phyloP scores from a whole-genome alignment of 2,888 invertebrate genomes.

The Caenorhabditis sp. region DNA sequence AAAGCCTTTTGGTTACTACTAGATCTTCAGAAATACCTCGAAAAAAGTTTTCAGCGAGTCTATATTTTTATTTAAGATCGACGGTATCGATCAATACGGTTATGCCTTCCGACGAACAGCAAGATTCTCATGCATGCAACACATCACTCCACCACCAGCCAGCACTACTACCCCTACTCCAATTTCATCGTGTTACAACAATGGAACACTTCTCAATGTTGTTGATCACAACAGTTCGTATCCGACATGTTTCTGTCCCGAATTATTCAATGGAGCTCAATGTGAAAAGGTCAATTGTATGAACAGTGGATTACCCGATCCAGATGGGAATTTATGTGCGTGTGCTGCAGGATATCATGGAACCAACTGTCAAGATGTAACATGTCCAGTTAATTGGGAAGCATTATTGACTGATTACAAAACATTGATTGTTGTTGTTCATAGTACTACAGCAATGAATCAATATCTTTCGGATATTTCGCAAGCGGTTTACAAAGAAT shows the following conservation, averaged over 20 bases:
- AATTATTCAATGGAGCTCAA: conserved; percentile 49
- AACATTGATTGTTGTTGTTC: conserved; percentile 51
- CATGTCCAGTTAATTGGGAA: conserved; percentile 51
- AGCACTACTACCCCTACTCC: conserved; percentile 35
- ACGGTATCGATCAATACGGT: conserved; percentile 56
- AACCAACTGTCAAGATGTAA: conserved; percentile 56
- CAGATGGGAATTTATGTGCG: conserved; percentile 41
- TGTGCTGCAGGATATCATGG: conserved; percentile 52
- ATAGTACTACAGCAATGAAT: conserved; percentile 44
- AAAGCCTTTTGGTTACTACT: no score
- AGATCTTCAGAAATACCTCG: no score
- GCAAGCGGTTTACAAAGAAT: conserved; percentile 31
- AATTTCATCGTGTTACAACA: conserved; percentile 35
- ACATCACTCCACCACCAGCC: conserved; percentile 30
- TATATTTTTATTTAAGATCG: no score
- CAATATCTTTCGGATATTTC: conserved; percentile 30
- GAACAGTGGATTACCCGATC: conserved; percentile 55
- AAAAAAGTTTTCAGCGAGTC: no score
- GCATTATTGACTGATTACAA: conserved; percentile 51
- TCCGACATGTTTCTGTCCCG: conserved; percentile 55
- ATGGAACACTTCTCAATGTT: conserved; percentile 40
- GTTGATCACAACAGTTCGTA: conserved; percentile 7
- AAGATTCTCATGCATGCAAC: conserved; percentile 47
- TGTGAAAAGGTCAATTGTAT: conserved; percentile 58
- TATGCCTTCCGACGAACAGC: conserved; percentile 53